These are phyloP conservation scores for Lamprotornis superbus DNA, from an alignment of 2,113 vertebrate genomes.

Conservation along the genomic window DNA sequence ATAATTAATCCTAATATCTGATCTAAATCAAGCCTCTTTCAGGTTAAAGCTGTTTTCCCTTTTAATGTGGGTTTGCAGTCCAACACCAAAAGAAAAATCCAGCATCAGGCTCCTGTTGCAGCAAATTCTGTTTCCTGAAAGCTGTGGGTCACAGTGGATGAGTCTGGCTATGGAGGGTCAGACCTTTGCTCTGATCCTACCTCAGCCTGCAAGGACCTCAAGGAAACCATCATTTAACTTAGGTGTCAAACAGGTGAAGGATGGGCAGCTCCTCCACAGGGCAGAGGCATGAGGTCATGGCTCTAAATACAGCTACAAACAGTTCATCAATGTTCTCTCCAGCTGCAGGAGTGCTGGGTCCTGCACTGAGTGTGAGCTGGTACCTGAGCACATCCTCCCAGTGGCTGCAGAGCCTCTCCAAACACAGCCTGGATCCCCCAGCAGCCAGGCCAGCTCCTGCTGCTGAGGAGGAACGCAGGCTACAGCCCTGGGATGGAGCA, in stretches of 20 bases:
- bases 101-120: not conserved
- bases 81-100: not conserved
- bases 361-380: not conserved
- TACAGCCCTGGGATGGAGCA: not conserved
- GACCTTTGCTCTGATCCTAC: not conserved
- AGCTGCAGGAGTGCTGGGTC: not conserved
- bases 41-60: not conserved
- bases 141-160: not conserved
- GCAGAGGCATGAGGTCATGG: not conserved
- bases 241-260: not conserved
- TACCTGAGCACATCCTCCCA: not conserved
- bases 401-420: not conserved
- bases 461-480: not conserved
- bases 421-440: not conserved
- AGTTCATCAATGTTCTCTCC: not conserved
- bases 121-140: not conserved
- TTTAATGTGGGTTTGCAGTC: too few relatives aligned
- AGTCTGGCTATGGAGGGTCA: not conserved
- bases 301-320: not conserved
- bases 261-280: not conserved
- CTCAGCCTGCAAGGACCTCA: not conserved
- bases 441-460: not conserved
- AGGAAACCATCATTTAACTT: not conserved
- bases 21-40: not conserved
- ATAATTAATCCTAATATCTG: too few relatives aligned